Conservation (phyloP, 2,888 invertebrate genomes). For the Tridacna crocea region DNA sequence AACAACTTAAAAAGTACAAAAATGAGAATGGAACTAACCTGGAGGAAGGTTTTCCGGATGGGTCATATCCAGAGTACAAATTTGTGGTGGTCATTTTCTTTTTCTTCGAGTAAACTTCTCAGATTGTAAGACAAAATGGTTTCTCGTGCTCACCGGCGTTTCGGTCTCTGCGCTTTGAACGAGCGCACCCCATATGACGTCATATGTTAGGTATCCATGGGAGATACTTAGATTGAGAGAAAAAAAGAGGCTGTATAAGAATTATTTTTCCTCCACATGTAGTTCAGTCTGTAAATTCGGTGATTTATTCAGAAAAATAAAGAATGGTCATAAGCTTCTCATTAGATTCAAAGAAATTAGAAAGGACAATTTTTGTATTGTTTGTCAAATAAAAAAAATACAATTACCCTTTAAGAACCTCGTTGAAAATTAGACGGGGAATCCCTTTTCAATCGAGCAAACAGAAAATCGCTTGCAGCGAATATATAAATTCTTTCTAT, state of each 20-base stretch:
- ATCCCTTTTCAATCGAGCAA: background rate
- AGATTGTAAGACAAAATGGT: slow-evolving; percentile 13
- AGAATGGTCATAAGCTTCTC: no score
- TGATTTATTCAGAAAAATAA: no score
- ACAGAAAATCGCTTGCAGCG: background rate
- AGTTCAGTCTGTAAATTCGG: no score
- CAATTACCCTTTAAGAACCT: background rate
- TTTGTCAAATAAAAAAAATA: no score
- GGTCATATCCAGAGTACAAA: slow-evolving; percentile 63
- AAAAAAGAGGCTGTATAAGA: no score
- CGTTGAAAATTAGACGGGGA: background rate
- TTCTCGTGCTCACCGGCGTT: slow-evolving; percentile 39
- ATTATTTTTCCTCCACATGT: no score
- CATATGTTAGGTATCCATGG: slow-evolving; percentile 53
- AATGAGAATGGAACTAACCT: slow-evolving; percentile 56
- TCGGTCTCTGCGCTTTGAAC: slow-evolving; percentile 46
- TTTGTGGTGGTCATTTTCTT: slow-evolving; percentile 71
- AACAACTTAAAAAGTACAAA: background rate
- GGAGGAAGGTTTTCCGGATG: slow-evolving; percentile 64
- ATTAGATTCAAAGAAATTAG: no score
- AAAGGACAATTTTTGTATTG: no score
- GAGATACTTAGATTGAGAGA: background rate
- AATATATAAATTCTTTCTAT: no score
- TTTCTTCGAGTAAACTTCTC: background rate
- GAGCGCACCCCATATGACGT: slow-evolving; percentile 61